phyloP scores from a whole-genome alignment of 1,140 invertebrate species.

The Fragariocoptes setiger region DNA sequence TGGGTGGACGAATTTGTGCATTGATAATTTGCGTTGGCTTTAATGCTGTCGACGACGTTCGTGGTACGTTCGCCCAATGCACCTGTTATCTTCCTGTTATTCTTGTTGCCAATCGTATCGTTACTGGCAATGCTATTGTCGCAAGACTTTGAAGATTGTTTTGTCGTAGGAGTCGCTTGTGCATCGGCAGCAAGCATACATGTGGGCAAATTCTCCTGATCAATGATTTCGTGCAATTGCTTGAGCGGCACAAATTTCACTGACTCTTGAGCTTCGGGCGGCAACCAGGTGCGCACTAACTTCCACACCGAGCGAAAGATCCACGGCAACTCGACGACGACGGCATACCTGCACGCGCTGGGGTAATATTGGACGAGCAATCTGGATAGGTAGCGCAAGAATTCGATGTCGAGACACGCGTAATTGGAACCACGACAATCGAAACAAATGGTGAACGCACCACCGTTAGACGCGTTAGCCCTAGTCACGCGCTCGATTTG shows the following conservation, averaged over 20 bases:
- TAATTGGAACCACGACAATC: conserved; percentile 5
- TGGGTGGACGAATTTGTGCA: no score
- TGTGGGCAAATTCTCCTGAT: conserved; percentile 4
- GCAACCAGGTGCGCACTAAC: conserved; percentile 8
- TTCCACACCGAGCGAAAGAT: conserved; percentile 8
- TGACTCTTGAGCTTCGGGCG: conserved; percentile 4
- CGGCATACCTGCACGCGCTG: conserved; percentile 5
- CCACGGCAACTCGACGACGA: conserved; percentile 10
- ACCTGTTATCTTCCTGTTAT: no score
- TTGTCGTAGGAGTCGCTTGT: not conserved
- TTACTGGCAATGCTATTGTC: no score
- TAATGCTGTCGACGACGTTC: no score
- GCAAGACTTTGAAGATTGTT: no score
- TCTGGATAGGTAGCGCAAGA: conserved; percentile 7
- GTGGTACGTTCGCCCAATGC: no score
- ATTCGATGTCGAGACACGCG: conserved; percentile 7
- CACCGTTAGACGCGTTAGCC: conserved; percentile 2
- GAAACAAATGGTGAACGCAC: conserved; percentile 4
- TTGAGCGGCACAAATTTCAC: conserved; percentile 8
- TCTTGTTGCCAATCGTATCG: no score
- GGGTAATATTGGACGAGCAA: conserved; percentile 9
- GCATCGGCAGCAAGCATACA: not conserved
- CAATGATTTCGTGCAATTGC: conserved; percentile 8
- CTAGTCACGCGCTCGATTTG: not conserved
- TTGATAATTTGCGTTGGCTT: no score